Evolutionary conservation across 2,888 invertebrate genomes (phyloP), one percentile per base, ranked within the genome.

Genomic region (Phasia obesa): DNA sequence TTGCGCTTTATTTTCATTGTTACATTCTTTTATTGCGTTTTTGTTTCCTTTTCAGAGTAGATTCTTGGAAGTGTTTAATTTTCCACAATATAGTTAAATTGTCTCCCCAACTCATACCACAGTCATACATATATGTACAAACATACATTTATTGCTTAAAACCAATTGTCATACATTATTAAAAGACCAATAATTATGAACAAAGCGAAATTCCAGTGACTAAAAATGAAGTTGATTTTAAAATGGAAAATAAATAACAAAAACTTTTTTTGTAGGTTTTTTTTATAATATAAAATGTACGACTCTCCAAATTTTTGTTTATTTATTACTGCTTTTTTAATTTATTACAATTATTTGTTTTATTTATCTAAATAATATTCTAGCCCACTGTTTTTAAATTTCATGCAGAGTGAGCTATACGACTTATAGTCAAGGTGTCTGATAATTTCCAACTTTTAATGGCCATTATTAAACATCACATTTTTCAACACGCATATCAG

Each of bases 381-480:
- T 57, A 17, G 62, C 53, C 78, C 79, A 80, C 79, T 84, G 78
- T 85, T 59, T 9, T 4, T 27, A 62, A 57, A 67, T 83, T 53
- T 19, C 86, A 87, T 89, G 87, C 85, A 86, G 86, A 87, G 88
- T 87, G 87, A 86, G 88, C 87, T 90, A 89, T 89, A 90, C 87
- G 89, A 86, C 85, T 88, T 76, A 76, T 76, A 76, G 78, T 76
- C 79, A 76, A 76, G 86, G 87, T 88, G 89, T 88, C 89, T 88
- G 89, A 89, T 88, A 89, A 90, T 88, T 89, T 89, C 86, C 84
- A 85, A 87, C 87, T 88, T 89, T 89, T 89, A 89, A 89, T 90
- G 89, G 89, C 89, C 89, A 88, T 89, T 90, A 88, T 88, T 88
- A 89, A 88, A 88, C 89, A 90, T 89, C 89, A 89, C 89, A 89